Conservation (phyloP, 2,797 vertebrate genomes). For the Anguilla pacifica region DNA sequence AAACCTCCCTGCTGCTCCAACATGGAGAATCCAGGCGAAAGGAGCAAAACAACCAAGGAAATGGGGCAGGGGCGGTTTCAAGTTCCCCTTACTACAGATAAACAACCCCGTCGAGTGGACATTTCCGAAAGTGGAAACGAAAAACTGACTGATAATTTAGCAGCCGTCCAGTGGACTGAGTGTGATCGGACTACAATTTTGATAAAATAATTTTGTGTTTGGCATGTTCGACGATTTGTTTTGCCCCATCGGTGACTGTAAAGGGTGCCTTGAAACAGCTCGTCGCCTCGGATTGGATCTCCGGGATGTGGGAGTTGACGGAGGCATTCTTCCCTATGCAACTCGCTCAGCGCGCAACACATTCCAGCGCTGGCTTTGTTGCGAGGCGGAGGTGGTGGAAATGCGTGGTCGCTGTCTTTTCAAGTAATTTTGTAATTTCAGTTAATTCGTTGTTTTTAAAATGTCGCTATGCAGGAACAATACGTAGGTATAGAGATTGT, state of each 20-base stretch:
- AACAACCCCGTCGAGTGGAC: slow-evolving; percentile 39
- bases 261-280: slow-evolving; percentile 52
- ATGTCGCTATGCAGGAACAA: not conserved
- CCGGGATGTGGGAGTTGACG: slow-evolving; percentile 48
- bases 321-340: slow-evolving; percentile 36
- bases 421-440: not conserved
- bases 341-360: slow-evolving; percentile 27
- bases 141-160: not conserved
- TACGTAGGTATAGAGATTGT: not conserved
- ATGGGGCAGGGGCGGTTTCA: slow-evolving; percentile 54
- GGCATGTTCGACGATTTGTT: slow-evolving; percentile 33
- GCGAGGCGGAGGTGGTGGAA: slow-evolving; percentile 18
- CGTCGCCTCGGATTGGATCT: slow-evolving; percentile 46
- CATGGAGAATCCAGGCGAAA: slow-evolving; percentile 55
- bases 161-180: too few species aligned
- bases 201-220: not conserved
- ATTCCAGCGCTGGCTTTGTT: slow-evolving; percentile 40
- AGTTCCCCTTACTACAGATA: slow-evolving; percentile 52
- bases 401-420: not conserved
- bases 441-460: not conserved
- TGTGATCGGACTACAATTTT: not conserved
- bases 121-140: slow-evolving; percentile 3
- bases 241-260: slow-evolving; percentile 30
- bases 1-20: slow-evolving; percentile 45
- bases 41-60: slow-evolving; percentile 52